phyloP scores from a whole-genome alignment of 2,888 invertebrate species.

The Sarcophaga carnaria region DNA sequence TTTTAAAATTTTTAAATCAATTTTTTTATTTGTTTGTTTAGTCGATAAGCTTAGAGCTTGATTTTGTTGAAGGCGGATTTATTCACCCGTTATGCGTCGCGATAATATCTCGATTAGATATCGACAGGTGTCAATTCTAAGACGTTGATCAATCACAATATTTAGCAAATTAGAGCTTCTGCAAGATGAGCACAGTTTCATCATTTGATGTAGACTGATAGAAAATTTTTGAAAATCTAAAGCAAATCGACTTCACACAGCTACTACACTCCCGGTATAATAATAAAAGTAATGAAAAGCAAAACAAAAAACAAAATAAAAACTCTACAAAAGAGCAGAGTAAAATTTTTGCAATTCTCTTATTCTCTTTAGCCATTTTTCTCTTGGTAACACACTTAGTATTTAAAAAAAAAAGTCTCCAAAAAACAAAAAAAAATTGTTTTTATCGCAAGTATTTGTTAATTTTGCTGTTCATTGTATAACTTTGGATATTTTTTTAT shows the following conservation, averaged over 20 bases:
- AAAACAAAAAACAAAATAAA: constrained; percentile 1
- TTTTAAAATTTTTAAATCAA: constrained; percentile 5
- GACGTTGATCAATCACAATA: constrained; percentile 81
- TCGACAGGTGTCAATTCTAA: constrained; percentile 82
- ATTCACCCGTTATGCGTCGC: constrained; percentile 80
- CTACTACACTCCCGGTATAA: background rate
- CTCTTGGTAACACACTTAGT: constrained; percentile 9
- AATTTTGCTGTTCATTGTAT: constrained; percentile 13
- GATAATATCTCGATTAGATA: constrained; percentile 82
- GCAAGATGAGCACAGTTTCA: constrained; percentile 81
- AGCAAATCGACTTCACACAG: constrained; percentile 50
- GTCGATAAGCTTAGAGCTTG: too few relatives aligned
- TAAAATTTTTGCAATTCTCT: background rate
- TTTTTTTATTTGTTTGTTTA: constrained; percentile 1
- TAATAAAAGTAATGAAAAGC: background rate
- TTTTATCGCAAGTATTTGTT: background rate
- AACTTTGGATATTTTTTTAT: constrained; percentile 5
- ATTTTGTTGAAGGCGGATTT: constrained; percentile 64
- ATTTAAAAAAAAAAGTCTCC: background rate
- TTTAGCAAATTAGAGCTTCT: constrained; percentile 78
- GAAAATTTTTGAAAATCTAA: constrained; percentile 35
- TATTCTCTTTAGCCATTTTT: background rate
- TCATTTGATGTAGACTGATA: constrained; percentile 81
- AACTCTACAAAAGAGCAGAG: constrained; percentile 11
- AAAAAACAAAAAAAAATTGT: background rate